Conservation (phyloP, 1,140 invertebrate species). For the Drosophila nebulosa region DNA sequence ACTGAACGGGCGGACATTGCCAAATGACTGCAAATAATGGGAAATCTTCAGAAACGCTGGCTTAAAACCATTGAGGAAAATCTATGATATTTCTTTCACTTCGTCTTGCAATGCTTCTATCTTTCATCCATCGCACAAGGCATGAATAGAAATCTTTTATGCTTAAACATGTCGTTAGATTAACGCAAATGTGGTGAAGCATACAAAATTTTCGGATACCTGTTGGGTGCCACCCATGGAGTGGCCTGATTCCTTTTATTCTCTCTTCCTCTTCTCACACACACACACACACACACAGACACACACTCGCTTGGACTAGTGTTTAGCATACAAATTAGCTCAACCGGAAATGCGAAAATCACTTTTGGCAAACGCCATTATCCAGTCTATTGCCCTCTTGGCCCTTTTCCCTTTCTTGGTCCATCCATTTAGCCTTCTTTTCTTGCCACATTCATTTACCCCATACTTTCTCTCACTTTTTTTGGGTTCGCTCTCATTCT, state of each 20-base stretch:
- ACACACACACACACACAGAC: slow-evolving; percentile 18
- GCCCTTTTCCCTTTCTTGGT: background rate
- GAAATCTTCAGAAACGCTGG: slow-evolving; percentile 13
- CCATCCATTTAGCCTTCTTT: background rate
- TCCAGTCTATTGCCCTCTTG: slow-evolving; percentile 54
- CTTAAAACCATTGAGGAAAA: background rate
- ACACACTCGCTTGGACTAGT: slow-evolving; percentile 35
- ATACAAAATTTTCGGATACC: slow-evolving; percentile 65
- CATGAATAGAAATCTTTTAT: slow-evolving; percentile 74
- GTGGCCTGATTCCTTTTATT: slow-evolving; percentile 9
- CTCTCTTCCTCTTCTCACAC: background rate
- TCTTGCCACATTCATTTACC: slow-evolving; percentile 5
- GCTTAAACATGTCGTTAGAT: slow-evolving; percentile 75
- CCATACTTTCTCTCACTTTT: background rate
- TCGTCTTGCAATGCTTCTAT: background rate
- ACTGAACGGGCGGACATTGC: slow-evolving; percentile 38
- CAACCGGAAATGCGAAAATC: slow-evolving; percentile 71
- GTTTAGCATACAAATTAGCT: slow-evolving; percentile 77
- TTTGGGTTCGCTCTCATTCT: background rate
- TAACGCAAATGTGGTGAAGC: slow-evolving; percentile 74
- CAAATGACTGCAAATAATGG: slow-evolving; percentile 77
- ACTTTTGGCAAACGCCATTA: slow-evolving; percentile 68
- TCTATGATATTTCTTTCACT: background rate
- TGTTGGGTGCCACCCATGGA: slow-evolving; percentile 46
- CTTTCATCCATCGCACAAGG: background rate